Evolutionary conservation across 1,140 invertebrate species (phyloP).

Genomic region (Hylaeus anthracinus): DNA sequence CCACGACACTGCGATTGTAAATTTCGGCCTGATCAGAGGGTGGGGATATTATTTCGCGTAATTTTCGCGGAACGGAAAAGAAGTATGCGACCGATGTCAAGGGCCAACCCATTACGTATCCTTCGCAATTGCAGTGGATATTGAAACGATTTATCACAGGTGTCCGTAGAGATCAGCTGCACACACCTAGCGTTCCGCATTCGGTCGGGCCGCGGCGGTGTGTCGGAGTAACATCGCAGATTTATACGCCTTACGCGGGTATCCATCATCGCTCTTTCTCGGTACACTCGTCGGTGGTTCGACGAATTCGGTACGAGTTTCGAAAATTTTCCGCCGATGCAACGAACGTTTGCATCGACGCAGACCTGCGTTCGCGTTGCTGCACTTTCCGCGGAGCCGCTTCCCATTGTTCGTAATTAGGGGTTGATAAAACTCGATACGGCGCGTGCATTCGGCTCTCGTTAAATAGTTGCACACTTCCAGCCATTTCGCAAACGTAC

Average conservation of each 20-base stretch:
- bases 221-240: conserved; percentile 7
- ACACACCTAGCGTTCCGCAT: conserved; percentile 5
- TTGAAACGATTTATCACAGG: conserved; percentile 50
- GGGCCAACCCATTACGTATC: conserved; percentile 30
- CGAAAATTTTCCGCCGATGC: neutral
- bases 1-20: too few relatives aligned
- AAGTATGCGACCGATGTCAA: neutral
- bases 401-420: too few relatives aligned
- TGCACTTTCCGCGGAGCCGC: too few relatives aligned
- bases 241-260: conserved; percentile 40
- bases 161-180: neutral
- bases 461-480: too few relatives aligned
- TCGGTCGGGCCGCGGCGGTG: conserved; percentile 16
- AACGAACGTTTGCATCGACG: neutral
- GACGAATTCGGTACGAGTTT: neutral
- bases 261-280: conserved; percentile 20
- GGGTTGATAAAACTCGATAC: too few relatives aligned
- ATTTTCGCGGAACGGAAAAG: neutral
- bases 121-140: conserved; percentile 25
- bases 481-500: too few relatives aligned
- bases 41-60: neutral
- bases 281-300: conserved; percentile 2
- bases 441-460: too few relatives aligned
- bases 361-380: too few relatives aligned
- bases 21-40: too few relatives aligned